These are phyloP conservation scores for Pogonophryne albipinna DNA, from an alignment of 2,797 vertebrate genomes.

Conservation along the genomic window DNA sequence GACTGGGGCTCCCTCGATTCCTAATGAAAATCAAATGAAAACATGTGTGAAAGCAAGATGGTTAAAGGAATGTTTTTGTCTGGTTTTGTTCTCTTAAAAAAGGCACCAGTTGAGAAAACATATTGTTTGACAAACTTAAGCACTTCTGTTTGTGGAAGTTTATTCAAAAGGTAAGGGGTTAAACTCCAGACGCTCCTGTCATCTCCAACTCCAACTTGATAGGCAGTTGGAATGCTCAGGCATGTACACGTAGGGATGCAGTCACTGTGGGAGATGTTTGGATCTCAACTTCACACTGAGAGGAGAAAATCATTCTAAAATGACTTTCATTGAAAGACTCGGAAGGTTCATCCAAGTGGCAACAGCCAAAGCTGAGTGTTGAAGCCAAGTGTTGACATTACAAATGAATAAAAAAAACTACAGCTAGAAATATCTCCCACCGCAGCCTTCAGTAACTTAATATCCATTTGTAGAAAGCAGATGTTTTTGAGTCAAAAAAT, in stretches of 20 bases:
- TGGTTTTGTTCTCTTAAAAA: background rate
- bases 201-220: conserved; percentile 28
- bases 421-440: background rate
- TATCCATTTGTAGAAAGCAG: background rate
- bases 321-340: conserved; percentile 38
- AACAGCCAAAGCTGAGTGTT: background rate
- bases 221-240: conserved; percentile 29
- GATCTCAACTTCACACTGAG: conserved; percentile 27
- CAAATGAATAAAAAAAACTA: background rate
- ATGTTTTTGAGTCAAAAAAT: background rate
- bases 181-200: conserved; percentile 9
- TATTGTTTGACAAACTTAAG: background rate
- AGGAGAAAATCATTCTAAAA: conserved; percentile 45
- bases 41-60: background rate
- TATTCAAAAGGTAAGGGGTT: conserved; percentile 16
- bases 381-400: conserved; percentile 39
- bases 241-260: conserved; percentile 17
- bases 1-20: background rate
- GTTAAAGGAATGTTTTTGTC: background rate
- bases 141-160: background rate
- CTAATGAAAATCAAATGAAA: conserved; percentile 38
- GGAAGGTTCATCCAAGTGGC: conserved; percentile 65
- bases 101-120: conserved; percentile 10
- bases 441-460: background rate
- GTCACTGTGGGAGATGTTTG: conserved; percentile 41